Percentiles rank a stretch among this genome's conserved stretches.
Conservation (phyloP, 2,113 vertebrate genomes). For the Phalacrocorax brasilianus region DNA sequence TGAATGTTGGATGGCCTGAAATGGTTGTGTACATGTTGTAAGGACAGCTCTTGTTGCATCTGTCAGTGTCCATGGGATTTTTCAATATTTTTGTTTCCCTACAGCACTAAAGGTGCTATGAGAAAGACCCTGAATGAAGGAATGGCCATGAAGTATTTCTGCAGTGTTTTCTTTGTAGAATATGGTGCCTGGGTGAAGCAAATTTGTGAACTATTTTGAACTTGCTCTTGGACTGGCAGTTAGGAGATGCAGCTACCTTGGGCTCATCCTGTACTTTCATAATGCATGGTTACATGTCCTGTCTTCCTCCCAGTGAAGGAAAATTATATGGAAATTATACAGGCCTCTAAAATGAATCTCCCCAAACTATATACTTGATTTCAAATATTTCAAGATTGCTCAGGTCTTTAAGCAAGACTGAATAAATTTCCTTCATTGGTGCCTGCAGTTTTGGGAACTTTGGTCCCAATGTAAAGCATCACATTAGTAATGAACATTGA, state of each 20-base stretch:
- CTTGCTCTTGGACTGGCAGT: background rate
- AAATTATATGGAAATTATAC: background rate
- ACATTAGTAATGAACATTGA: background rate
- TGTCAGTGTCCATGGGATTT: background rate
- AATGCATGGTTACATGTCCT: background rate
- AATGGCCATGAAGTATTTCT: background rate
- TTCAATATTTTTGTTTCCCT: background rate
- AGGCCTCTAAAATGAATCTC: background rate
- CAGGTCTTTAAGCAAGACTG: background rate
- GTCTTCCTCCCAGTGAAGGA: background rate
- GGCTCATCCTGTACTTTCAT: background rate
- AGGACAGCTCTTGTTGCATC: background rate
- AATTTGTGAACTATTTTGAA: background rate
- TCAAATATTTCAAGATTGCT: background rate
- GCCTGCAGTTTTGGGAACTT: background rate
- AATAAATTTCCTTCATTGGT: background rate
- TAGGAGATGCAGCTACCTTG: background rate
- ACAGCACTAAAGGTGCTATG: background rate
- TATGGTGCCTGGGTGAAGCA: background rate
- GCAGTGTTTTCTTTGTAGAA: background rate
- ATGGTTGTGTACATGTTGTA: background rate
- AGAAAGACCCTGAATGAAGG: background rate
- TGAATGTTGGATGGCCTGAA: background rate
- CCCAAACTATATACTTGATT: background rate
- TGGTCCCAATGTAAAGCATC: background rate